These are phyloP conservation scores for Grallaria varia DNA, from an alignment of 2,113 vertebrate species.

Conservation along the genomic window DNA sequence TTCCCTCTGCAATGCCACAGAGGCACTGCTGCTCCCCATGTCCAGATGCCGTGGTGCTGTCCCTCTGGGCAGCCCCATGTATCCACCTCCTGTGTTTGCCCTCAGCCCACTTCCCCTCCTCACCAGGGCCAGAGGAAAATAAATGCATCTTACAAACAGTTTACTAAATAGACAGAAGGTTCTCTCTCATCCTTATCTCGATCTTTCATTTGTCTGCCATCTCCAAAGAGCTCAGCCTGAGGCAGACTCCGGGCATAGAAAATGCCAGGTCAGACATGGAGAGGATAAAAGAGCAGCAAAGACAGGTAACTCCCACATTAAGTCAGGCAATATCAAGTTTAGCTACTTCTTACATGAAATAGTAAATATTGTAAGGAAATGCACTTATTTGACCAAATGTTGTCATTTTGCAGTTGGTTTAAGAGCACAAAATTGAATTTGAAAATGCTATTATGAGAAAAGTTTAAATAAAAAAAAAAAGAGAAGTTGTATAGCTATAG, in stretches of 20 bases:
- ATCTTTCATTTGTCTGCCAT: not conserved
- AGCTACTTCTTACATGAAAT: not conserved
- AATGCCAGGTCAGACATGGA: not conserved
- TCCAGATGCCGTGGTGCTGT: accelerated
- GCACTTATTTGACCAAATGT: not conserved
- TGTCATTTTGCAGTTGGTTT: not conserved
- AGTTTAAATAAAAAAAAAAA: not conserved
- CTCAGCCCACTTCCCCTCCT: not conserved
- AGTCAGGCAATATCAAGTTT: not conserved
- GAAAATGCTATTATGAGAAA: not conserved
- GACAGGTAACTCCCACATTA: not conserved
- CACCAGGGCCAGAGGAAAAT: not conserved
- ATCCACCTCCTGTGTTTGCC: not conserved
- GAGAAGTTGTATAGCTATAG: not conserved
- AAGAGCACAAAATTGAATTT: not conserved
- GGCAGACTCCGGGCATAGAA: not conserved
- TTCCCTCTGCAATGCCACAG: not conserved
- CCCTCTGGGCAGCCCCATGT: not conserved
- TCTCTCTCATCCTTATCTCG: not conserved
- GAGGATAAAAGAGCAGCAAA: not conserved
- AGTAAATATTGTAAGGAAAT: not conserved
- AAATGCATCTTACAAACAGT: not conserved
- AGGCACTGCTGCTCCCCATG: not conserved
- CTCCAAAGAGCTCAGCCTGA: not conserved
- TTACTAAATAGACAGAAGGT: not conserved